Base-by-base conservation (phyloP, 2,113 vertebrate species). In the Cryptomyrus ogoouensis region DNA sequence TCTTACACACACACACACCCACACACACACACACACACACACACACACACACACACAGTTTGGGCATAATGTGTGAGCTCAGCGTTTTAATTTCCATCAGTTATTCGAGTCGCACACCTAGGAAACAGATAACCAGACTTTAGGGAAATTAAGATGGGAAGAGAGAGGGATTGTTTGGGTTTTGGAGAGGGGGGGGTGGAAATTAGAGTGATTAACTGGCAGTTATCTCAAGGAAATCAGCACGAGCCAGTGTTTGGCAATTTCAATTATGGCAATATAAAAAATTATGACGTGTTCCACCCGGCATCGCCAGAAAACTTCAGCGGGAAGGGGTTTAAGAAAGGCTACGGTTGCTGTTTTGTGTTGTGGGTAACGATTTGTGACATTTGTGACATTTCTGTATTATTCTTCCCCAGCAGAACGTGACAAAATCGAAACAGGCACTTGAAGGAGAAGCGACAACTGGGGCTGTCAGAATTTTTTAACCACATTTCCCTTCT, bases 21-120 rank as follows among this genome's bases (percentile, higher is more conserved):
- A 35, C n/a, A n/a, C 84, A 27, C 44, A 24, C 83, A 27, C 46
- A 53, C 84, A 27, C 84, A 53, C 84, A 27, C 84, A 35, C n/a
- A n/a, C 84, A 27, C 44, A 24, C 83, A 27, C 44, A 50, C 83
- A 24, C 83, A 85, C 46, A 66, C 42, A 49, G 87, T 56, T 88
- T 50, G 31, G 52, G 35, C 52, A 17, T 66, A 58, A 47, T 58
- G 50, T 24, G 77, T n/a, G 80, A 47, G 58, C 49, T 89, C 44
- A 74, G 88, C 70, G n/a, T 83, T 90, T 89, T 58, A 46, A 87
- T 77, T 87, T 62, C 62, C 83, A 83, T 85, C 62, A 53, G 66
- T 87, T 87, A 86, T 77, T 90, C 52, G n/a, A 80, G 47, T 80
- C 13, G 58, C 86, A 66, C 89, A 39, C 85, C 85, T 88, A 31